Evolutionary conservation across 2,113 vertebrate genomes (phyloP).

Genomic region (Salvelinus fontinalis): DNA sequence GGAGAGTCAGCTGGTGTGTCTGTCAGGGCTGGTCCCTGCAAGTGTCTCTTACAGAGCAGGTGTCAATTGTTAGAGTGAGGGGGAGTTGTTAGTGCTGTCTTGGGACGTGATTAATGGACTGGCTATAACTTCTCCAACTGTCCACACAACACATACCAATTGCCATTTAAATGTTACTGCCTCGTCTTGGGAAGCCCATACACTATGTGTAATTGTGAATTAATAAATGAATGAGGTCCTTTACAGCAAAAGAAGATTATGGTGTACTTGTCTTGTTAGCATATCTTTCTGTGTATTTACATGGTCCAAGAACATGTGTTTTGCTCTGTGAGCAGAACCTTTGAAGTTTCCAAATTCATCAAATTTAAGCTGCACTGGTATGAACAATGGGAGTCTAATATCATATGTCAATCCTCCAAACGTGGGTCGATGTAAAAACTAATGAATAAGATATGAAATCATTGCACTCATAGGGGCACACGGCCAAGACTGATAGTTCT

Average conservation of each 20-base stretch:
- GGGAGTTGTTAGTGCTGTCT: neutral
- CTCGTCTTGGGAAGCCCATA: neutral
- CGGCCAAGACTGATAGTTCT: conserved; percentile 26
- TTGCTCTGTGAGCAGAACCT: neutral
- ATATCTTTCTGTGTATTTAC: neutral
- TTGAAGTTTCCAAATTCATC: neutral
- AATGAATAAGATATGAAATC: conserved; percentile 40
- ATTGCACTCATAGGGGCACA: conserved; percentile 22
- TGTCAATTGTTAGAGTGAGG: conserved; percentile 6
- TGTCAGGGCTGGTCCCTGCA: neutral
- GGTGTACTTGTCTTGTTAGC: neutral
- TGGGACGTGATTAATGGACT: conserved; percentile 19
- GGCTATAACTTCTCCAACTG: neutral
- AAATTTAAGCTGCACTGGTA: conserved; percentile 13
- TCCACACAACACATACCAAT: conserved; percentile 8
- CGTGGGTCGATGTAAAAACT: conserved; percentile 16
- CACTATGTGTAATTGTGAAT: neutral
- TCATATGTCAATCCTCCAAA: conserved; percentile 27
- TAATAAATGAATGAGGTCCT: neutral
- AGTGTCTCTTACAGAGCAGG: neutral
- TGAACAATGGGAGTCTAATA: conserved; percentile 34
- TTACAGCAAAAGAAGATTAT: neutral
- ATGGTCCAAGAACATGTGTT: neutral
- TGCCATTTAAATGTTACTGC: neutral
- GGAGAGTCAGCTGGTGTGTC: neutral